Base-by-base conservation (phyloP, 2,113 vertebrate species). In the Apodemus speciosus region DNA sequence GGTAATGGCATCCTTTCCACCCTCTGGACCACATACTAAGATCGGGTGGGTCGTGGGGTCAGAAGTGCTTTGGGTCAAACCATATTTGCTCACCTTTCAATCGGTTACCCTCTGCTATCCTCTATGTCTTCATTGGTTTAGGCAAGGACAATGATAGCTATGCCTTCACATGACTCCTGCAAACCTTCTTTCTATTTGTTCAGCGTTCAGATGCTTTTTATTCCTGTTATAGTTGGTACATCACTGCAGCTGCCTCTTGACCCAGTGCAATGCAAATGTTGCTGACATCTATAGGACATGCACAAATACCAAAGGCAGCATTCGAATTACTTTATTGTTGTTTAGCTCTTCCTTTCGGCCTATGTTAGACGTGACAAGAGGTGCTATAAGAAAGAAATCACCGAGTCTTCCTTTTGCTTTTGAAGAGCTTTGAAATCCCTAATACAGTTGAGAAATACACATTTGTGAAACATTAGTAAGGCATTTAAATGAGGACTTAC, bases 401-500 rank as follows among this genome's bases (percentile, higher is more conserved):
- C 23, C 56, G 43, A 60, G 62, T 66, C 30, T n/a, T 92, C 58
- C 68, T 94, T 88, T 89, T 62, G 30, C 43, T 94, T 93, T 38
- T 8, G 9, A 30, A 25, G 35, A 46, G 21, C 40, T 93, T 90
- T 62, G 60, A 85, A 93, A 96, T 75, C 85, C 11, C 40, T 90
- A 73, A 85, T 85, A 84, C 6, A 56, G 21, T 51, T 68, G 53
- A 94, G 35, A 91, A 94, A 89, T 43, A 51, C 0, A 13, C 30
- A 94, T 81, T 75, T 89, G 30, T 30, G 72, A 92, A 88, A 86
- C 69, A 91, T 93, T 51, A 18, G 60, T 92, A 83, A 75, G 68
- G 64, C 53, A 64, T 64, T 79, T 89, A 96, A 93, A 95, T 13
- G 83, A 94, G 90, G 89, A 92, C 60, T 21, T 71, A 71, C 76